phyloP scores from a whole-genome alignment of 2,113 vertebrate genomes.

The Pollimyrus isidori region DNA sequence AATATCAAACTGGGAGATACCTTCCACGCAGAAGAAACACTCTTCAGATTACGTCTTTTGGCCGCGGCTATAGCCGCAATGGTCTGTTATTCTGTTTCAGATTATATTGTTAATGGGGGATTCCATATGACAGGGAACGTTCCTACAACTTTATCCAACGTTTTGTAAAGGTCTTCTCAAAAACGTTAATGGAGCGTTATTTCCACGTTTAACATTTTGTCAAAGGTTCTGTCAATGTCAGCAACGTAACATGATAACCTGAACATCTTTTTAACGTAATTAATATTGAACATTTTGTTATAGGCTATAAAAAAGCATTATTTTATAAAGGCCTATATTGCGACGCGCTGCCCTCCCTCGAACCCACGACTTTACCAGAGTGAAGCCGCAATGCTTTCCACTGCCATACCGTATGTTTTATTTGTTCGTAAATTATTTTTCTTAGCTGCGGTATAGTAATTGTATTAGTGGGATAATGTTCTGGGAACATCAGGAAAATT shows the following conservation, averaged over 20 bases:
- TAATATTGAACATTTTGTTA: background rate
- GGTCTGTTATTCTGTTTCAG: background rate
- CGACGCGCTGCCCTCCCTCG: background rate
- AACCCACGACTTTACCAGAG: background rate
- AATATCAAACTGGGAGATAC: background rate
- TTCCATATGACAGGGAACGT: background rate
- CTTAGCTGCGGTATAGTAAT: background rate
- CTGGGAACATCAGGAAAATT: background rate
- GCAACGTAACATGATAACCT: background rate
- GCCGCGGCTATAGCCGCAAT: background rate
- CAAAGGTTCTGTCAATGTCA: background rate
- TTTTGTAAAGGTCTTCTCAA: background rate
- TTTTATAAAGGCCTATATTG: background rate
- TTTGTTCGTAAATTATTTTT: background rate
- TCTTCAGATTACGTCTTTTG: background rate
- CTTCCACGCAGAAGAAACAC: background rate
- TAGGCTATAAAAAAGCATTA: background rate
- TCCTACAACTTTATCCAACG: background rate
- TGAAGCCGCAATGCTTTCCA: background rate
- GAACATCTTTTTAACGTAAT: background rate
- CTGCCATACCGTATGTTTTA: background rate
- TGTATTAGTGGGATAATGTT: background rate
- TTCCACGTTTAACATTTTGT: background rate
- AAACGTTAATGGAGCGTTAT: background rate
- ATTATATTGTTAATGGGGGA: background rate